phyloP scores from a whole-genome alignment of 2,113 vertebrate species.

The Nycticebus coucang region DNA sequence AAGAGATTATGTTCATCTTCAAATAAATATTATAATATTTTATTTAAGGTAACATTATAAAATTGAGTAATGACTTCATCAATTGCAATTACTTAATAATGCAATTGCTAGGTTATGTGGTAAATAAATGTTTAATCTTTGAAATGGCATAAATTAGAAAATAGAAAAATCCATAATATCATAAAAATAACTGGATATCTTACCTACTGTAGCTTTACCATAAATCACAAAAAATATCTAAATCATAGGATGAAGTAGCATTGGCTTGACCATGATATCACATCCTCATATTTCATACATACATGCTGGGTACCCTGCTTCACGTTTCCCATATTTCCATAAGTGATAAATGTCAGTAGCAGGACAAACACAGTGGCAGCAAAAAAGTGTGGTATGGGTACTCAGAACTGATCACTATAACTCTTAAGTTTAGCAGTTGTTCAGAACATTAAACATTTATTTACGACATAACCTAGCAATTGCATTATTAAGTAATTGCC shows the following conservation, averaged over 20 bases:
- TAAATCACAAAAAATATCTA: not conserved
- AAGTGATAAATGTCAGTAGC: not conserved
- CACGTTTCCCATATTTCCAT: not conserved
- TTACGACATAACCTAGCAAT: not conserved
- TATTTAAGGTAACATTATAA: not conserved
- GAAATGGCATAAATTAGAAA: not conserved
- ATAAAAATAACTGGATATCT: not conserved
- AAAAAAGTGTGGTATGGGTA: not conserved
- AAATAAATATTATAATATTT: not conserved
- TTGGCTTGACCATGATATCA: not conserved
- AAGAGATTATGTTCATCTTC: not conserved
- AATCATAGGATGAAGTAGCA: not conserved
- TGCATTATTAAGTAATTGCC: not conserved
- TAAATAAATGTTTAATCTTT: too few species aligned
- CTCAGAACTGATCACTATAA: not conserved
- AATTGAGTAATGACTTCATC: not conserved
- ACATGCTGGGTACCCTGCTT: not conserved
- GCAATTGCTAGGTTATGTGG: too few species aligned
- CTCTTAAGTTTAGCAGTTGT: too few species aligned
- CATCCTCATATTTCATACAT: not conserved
- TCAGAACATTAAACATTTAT: not conserved
- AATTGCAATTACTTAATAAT: too few species aligned
- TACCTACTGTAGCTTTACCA: not conserved
- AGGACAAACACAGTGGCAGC: too few species aligned
- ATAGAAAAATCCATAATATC: not conserved